These are phyloP conservation scores for Eufriesea mexicana DNA, from an alignment of 1,140 invertebrate species.

Conservation along the genomic window DNA sequence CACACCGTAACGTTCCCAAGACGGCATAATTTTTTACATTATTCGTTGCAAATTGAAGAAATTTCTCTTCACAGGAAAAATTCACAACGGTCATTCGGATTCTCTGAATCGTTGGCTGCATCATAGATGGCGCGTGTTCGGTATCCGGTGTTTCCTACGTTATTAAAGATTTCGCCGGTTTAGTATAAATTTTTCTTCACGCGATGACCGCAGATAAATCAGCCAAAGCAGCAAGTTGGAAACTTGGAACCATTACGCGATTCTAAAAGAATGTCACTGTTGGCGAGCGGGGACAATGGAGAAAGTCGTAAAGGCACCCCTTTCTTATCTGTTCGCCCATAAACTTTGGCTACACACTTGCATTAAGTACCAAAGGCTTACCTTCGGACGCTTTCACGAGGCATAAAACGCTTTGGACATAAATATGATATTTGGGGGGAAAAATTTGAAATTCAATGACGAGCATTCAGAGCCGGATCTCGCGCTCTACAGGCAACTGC, in stretches of 20 bases:
- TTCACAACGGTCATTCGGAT: neutral
- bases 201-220: slow-evolving; percentile 27
- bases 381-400: neutral
- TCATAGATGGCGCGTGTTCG: neutral
- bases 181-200: slow-evolving; percentile 25
- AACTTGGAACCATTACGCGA: slow-evolving; percentile 42
- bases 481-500: neutral
- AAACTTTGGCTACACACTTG: slow-evolving; percentile 20
- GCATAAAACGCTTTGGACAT: neutral
- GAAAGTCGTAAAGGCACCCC: slow-evolving; percentile 53
- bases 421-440: neutral
- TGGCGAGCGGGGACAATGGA: slow-evolving; percentile 37
- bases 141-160: neutral
- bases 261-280: slow-evolving; percentile 44
- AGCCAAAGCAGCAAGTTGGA: neutral
- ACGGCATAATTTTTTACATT: neutral
- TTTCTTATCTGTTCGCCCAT: slow-evolving; percentile 34
- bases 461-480: neutral
- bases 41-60: neutral
- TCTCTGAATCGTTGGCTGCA: neutral
- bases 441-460: neutral
- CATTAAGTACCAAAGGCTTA: slow-evolving; percentile 5
- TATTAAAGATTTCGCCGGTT: slow-evolving; percentile 29
- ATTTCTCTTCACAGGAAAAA: neutral
- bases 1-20: neutral